Percentiles rank a stretch among this genome's conserved stretches.
phyloP scores from a whole-genome alignment of 1,140 invertebrate species.

The Drosophila nigrodunni region DNA sequence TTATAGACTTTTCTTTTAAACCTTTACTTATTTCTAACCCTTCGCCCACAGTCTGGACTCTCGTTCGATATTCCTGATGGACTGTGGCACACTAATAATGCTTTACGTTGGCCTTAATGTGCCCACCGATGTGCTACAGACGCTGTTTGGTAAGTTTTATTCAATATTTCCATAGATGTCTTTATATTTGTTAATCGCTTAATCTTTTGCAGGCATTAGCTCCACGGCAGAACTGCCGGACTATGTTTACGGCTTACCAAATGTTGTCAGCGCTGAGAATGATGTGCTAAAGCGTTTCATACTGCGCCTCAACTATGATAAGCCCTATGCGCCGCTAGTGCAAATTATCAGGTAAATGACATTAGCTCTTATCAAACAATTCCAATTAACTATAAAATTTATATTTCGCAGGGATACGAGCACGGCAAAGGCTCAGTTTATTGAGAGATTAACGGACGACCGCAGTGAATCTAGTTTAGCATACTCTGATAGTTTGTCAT shows the following conservation, averaged over 20 bases:
- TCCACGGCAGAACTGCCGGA: constrained; percentile 86
- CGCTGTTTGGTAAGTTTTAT: constrained; percentile 87
- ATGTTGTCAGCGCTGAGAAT: constrained; percentile 91
- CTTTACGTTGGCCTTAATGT: constrained; percentile 95
- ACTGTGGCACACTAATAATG: constrained; percentile 93
- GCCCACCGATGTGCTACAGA: constrained; percentile 90
- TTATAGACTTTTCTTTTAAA: too few species aligned
- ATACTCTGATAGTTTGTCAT: constrained; percentile 96
- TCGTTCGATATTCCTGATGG: constrained; percentile 96
- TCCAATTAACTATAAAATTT: neutral
- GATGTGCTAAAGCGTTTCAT: constrained; percentile 93
- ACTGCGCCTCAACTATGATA: constrained; percentile 92
- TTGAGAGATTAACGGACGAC: constrained; percentile 97
- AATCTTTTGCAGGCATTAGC: constrained; percentile 85
- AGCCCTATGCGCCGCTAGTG: constrained; percentile 91
- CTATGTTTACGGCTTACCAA: constrained; percentile 91
- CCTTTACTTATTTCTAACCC: constrained; percentile 5
- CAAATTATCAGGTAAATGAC: constrained; percentile 92
- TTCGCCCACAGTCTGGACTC: constrained; percentile 88
- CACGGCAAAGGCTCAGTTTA: constrained; percentile 91
- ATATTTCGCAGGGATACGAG: constrained; percentile 93
- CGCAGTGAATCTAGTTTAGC: constrained; percentile 96
- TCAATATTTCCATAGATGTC: neutral
- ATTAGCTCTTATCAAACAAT: neutral
- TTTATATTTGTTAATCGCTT: neutral